Evolutionary conservation across 2,113 vertebrate genomes (phyloP).

Genomic region (Ictalurus furcatus): DNA sequence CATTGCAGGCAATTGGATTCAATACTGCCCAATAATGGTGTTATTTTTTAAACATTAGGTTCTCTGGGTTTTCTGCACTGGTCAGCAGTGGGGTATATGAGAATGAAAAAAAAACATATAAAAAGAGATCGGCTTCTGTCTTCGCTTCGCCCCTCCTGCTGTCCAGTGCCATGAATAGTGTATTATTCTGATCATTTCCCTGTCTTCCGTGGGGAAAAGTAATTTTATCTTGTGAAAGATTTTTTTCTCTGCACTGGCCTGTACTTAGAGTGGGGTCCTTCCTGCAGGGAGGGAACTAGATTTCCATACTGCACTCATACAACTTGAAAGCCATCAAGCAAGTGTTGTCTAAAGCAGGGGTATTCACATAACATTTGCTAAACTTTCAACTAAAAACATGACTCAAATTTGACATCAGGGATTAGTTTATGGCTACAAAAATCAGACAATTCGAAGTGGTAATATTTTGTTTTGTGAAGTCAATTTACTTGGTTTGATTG

Average conservation of each 20-base stretch:
- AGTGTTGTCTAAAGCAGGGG: constrained; percentile 54
- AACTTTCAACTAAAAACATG: not conserved
- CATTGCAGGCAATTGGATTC: constrained; percentile 85
- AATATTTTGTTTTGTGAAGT: not conserved
- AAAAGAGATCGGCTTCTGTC: constrained; percentile 55
- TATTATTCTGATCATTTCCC: constrained; percentile 72
- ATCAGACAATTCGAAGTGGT: not conserved
- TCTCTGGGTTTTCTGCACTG: constrained; percentile 81
- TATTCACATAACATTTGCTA: not conserved
- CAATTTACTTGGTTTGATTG: not conserved
- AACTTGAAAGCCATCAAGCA: constrained; percentile 65
- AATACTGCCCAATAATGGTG: constrained; percentile 82
- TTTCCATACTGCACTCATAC: constrained; percentile 63
- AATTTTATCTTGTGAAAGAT: constrained; percentile 73
- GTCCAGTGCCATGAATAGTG: constrained; percentile 65
- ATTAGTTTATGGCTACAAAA: not conserved
- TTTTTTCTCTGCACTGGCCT: constrained; percentile 54
- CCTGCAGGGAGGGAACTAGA: constrained; percentile 63
- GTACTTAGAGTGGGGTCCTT: constrained; percentile 59
- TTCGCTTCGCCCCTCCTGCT: constrained; percentile 51
- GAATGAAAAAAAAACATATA: constrained; percentile 55
- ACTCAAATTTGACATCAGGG: not conserved
- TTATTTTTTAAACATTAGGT: constrained; percentile 92
- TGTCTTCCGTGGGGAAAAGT: constrained; percentile 70
- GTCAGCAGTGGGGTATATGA: constrained; percentile 80